These are phyloP conservation scores for Stomatorhinus walkeri DNA, from an alignment of 2,797 vertebrate species.

Conservation along the genomic window DNA sequence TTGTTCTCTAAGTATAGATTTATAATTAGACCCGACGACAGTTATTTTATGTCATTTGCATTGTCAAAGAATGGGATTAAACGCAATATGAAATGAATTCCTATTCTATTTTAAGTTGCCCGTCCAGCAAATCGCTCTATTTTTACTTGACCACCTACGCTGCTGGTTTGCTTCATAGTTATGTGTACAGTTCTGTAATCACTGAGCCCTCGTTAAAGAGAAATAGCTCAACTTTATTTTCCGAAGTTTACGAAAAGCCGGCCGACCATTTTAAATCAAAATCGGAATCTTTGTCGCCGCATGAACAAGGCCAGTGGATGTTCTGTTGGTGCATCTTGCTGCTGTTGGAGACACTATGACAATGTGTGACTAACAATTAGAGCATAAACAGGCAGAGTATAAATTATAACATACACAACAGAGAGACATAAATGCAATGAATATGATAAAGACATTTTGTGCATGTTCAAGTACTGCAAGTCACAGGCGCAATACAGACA, in stretches of 20 bases:
- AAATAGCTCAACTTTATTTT: not conserved
- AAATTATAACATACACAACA: not conserved
- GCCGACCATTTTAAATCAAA: not conserved
- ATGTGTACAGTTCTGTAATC: not conserved
- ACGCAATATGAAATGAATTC: not conserved
- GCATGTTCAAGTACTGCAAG: not conserved
- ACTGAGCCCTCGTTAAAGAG: not conserved
- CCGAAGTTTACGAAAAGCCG: not conserved
- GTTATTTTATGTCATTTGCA: slow-evolving; percentile 17
- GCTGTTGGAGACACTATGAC: not conserved
- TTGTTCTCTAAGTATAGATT: slow-evolving; percentile 16
- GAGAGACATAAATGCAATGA: not conserved
- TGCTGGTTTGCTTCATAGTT: not conserved
- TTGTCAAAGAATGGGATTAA: not conserved
- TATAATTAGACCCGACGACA: slow-evolving; percentile 14
- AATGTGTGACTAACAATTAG: not conserved
- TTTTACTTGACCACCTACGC: not conserved
- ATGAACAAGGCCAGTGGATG: not conserved
- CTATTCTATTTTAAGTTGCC: slow-evolving; percentile 13
- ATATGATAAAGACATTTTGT: not conserved
- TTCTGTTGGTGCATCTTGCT: not conserved
- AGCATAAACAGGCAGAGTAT: not conserved
- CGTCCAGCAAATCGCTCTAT: not conserved
- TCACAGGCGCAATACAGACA: not conserved
- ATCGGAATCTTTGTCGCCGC: not conserved